Evolutionary conservation across 2,888 invertebrate genomes (phyloP).

Genomic region (Platycheirus rosarum): DNA sequence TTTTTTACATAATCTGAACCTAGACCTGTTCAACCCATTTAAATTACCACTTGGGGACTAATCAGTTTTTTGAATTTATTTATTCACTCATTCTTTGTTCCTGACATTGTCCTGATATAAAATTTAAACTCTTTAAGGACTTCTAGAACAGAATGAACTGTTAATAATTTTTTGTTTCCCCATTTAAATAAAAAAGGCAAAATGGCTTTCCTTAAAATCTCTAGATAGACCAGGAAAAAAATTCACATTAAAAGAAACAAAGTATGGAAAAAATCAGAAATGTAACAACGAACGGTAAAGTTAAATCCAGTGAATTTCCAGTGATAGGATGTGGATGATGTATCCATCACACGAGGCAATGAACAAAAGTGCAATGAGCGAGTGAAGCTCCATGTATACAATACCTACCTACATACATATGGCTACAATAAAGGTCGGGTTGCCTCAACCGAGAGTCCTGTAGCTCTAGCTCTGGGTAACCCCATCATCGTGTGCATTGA

Average conservation of each 20-base stretch:
- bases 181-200: no score
- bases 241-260: background rate
- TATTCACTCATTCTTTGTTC: no score
- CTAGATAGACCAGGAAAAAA: background rate
- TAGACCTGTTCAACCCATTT: no score
- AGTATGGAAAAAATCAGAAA: background rate
- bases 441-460: background rate
- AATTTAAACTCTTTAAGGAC: no score
- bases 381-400: constrained; percentile 2
- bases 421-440: background rate
- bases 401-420: no score
- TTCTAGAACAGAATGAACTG: no score
- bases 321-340: constrained; percentile 10
- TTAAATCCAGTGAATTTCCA: background rate
- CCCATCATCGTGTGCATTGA: background rate
- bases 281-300: background rate
- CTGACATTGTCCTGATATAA: no score
- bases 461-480: background rate
- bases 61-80: no score
- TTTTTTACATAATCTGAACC: no score
- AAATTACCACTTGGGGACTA: no score
- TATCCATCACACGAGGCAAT: constrained; percentile 32
- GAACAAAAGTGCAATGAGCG: constrained; percentile 44
- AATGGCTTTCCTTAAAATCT: background rate
- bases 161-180: no score